A percentile compares a stretch with the other conserved stretches of the same genome.
Evolutionary conservation across 2,888 invertebrate genomes (phyloP).

Genomic region (Itoplectis maculator): DNA sequence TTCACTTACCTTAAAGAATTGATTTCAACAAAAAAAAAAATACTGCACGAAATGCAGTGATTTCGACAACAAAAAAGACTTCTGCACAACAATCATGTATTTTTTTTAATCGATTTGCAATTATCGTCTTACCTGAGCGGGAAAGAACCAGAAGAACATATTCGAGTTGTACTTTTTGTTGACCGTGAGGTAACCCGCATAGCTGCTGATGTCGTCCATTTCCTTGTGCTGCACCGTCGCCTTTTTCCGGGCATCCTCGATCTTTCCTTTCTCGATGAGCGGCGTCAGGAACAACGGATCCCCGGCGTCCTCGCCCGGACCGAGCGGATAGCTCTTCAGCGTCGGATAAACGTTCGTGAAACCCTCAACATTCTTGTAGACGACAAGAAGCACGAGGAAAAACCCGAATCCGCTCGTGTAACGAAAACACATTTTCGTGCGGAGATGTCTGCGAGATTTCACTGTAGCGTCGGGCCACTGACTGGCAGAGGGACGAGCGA

Average conservation of each 20-base stretch:
- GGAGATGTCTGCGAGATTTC: background rate
- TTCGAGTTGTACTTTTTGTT: slow-evolving; percentile 92
- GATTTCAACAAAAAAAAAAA: background rate
- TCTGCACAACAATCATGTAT: too few relatives aligned
- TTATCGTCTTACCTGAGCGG: slow-evolving; percentile 89
- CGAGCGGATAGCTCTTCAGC: slow-evolving; percentile 72
- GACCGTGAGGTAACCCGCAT: slow-evolving; percentile 94
- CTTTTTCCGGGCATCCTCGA: slow-evolving; percentile 87
- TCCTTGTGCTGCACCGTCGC: slow-evolving; percentile 87
- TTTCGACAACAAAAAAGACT: background rate
- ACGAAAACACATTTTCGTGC: background rate
- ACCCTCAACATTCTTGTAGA: slow-evolving; percentile 33
- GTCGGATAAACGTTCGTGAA: slow-evolving; percentile 78
- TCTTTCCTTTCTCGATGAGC: slow-evolving; percentile 89
- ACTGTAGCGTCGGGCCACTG: too few relatives aligned
- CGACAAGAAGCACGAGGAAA: slow-evolving; percentile 25
- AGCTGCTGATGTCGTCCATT: slow-evolving; percentile 88
- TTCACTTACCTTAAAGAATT: background rate
- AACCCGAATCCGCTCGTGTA: background rate
- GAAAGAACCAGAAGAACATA: slow-evolving; percentile 97
- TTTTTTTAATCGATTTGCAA: too few relatives aligned
- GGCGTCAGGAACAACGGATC: slow-evolving; percentile 92
- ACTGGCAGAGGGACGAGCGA: slow-evolving; percentile 2
- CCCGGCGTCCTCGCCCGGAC: slow-evolving; percentile 84
- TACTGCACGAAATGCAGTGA: background rate